Conservation (phyloP, 2,797 vertebrate genomes). For the Falco columbarius region DNA sequence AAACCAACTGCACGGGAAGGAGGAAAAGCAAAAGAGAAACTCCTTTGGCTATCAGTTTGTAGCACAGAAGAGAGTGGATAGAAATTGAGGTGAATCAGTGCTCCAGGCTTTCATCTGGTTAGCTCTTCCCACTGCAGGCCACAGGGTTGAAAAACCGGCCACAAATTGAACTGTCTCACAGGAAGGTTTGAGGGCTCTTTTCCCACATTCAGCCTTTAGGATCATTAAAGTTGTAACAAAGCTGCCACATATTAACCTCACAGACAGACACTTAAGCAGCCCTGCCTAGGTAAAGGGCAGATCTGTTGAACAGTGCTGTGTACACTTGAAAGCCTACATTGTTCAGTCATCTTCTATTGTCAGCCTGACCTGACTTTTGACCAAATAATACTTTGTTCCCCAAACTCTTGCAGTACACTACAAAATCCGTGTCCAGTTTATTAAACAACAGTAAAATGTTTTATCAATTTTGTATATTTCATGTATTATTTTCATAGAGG, state of each 20-base stretch:
- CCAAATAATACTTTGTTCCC: background rate
- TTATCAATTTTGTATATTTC: background rate
- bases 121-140: background rate
- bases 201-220: background rate
- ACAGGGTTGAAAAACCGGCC: background rate
- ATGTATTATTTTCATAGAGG: background rate
- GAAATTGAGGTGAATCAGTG: background rate
- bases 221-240: background rate
- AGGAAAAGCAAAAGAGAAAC: background rate
- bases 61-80: background rate
- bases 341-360: background rate
- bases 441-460: background rate
- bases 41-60: background rate
- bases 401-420: background rate
- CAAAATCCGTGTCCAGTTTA: background rate
- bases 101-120: background rate
- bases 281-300: conserved; percentile 27
- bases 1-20: background rate
- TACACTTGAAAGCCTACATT: background rate
- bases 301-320: background rate
- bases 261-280: background rate
- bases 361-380: background rate
- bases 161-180: background rate
- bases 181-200: background rate
- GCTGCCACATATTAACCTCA: background rate